Evolutionary conservation across 2,888 invertebrate genomes (phyloP).

Genomic region (Drosophila atripex): DNA sequence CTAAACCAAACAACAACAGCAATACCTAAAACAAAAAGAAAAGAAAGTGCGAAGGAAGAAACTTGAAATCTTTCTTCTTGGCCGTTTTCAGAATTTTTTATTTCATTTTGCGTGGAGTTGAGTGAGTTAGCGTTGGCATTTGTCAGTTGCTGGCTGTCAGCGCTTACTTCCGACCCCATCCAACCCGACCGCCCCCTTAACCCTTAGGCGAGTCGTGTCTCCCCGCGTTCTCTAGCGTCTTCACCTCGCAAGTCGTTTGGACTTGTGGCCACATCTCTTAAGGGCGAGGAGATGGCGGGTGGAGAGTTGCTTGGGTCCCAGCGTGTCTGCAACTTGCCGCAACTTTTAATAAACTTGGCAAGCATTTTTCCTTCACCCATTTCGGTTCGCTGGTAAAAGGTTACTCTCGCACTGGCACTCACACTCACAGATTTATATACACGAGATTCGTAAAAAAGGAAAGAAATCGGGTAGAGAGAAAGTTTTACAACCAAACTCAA

Average conservation of each 20-base stretch:
- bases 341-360: conserved; percentile 73
- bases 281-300: background rate
- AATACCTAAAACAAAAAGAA: conserved; percentile 49
- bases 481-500: conserved; percentile 64
- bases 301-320: conserved; percentile 19
- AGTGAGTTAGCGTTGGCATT: conserved; percentile 77
- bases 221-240: background rate
- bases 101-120: conserved; percentile 66
- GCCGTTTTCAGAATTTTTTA: conserved; percentile 50
- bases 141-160: conserved; percentile 74
- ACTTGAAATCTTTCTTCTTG: conserved; percentile 51
- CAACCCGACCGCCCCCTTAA: background rate
- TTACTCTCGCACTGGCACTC: conserved; percentile 30
- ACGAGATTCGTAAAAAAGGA: conserved; percentile 20
- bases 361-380: conserved; percentile 46
- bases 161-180: conserved; percentile 54
- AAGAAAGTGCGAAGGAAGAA: conserved; percentile 27
- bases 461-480: conserved; percentile 25
- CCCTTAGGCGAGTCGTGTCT: conserved; percentile 1
- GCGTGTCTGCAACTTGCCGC: conserved; percentile 60
- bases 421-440: conserved; percentile 20
- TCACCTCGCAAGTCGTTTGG: background rate
- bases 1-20: conserved; percentile 29
- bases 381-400: conserved; percentile 48
- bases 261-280: background rate